Conservation (phyloP, 2,797 vertebrate genomes). For the Epinephelus coioides region DNA sequence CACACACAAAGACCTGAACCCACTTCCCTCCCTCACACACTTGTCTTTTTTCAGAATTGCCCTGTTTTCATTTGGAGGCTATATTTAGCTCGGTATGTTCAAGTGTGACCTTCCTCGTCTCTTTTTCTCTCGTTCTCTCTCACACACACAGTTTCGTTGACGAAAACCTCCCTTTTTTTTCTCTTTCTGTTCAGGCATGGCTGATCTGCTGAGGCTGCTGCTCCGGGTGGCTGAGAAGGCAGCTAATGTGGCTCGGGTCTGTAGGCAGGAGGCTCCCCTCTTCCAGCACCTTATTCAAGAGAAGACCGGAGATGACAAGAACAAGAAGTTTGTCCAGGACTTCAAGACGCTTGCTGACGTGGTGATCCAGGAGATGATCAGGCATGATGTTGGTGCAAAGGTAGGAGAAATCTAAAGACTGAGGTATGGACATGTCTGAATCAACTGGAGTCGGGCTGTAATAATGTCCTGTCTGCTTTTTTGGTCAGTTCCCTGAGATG, state of each 20-base stretch:
- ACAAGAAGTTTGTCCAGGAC: conserved; percentile 90
- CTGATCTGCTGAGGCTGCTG: conserved; percentile 84
- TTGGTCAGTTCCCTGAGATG: conserved; percentile 86
- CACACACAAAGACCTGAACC: conserved; percentile 31
- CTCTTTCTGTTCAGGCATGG: conserved; percentile 76
- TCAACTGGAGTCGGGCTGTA: not conserved
- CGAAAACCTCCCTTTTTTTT: not conserved
- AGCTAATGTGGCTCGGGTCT: conserved; percentile 87
- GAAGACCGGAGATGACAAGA: conserved; percentile 88
- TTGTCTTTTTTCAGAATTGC: conserved; percentile 54
- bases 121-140: conserved; percentile 2
- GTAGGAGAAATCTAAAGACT: conserved; percentile 48
- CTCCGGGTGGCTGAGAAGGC: conserved; percentile 88
- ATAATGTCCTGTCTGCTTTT: conserved; percentile 13
- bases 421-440: not conserved
- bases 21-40: conserved; percentile 44
- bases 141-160: conserved; percentile 35
- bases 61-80: conserved; percentile 77
- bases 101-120: conserved; percentile 38
- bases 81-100: conserved; percentile 71
- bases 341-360: conserved; percentile 90
- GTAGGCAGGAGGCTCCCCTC: conserved; percentile 85
- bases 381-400: conserved; percentile 85
- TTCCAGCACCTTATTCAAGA: conserved; percentile 89
- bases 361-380: conserved; percentile 90